phyloP scores from a whole-genome alignment of 2,888 invertebrate genomes.

The Synanthedon tipuliformis region DNA sequence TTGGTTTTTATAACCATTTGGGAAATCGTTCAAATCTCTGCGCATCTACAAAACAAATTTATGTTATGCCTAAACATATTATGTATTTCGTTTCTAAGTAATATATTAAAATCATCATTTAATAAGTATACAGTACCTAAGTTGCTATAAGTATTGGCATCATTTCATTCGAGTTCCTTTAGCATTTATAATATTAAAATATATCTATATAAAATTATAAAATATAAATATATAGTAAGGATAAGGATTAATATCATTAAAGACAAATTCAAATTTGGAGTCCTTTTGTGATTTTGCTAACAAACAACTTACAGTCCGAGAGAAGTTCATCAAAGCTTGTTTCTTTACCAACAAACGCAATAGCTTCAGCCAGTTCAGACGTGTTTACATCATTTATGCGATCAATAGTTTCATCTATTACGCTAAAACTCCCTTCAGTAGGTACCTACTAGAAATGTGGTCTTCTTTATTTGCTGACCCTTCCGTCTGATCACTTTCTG shows the following conservation, averaged over 20 bases:
- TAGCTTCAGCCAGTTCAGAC: neutral
- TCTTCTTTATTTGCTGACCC: neutral
- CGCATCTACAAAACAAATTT: neutral
- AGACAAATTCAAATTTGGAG: too few species aligned
- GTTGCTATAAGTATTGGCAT: too few species aligned
- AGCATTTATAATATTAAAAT: too few species aligned
- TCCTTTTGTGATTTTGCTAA: neutral
- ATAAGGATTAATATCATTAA: too few species aligned
- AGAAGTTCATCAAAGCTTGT: constrained; percentile 32
- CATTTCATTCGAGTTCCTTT: too few species aligned
- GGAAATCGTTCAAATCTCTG: neutral
- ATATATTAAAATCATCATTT: too few species aligned
- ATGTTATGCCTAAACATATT: neutral
- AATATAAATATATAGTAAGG: too few species aligned
- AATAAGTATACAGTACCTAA: too few species aligned
- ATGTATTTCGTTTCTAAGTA: too few species aligned
- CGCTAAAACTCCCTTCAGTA: constrained; percentile 4
- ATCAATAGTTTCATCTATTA: neutral
- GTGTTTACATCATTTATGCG: neutral
- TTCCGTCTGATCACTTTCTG: neutral
- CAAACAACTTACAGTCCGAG: constrained; percentile 43
- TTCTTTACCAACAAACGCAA: neutral
- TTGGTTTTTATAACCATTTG: neutral
- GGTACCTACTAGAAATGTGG: neutral
- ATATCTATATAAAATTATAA: too few species aligned